Evolutionary conservation across 2,888 invertebrate species (phyloP).

Genomic region (Caprella mutica): DNA sequence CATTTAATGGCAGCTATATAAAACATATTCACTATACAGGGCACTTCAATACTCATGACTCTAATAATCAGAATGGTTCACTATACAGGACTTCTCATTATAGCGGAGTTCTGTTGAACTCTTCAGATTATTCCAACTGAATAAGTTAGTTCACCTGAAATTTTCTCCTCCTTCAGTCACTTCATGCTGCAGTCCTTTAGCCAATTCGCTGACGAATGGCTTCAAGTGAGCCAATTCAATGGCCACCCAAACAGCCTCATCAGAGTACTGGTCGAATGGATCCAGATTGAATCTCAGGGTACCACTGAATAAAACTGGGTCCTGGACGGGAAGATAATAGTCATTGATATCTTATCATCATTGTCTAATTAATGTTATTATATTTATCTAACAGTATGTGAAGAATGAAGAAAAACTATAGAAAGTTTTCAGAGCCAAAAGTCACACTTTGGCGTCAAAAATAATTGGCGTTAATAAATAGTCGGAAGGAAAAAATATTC

Average conservation of each 20-base stretch:
- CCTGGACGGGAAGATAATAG: conserved; percentile 54
- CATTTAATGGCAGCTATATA: too few species aligned
- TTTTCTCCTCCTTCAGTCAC: conserved; percentile 88
- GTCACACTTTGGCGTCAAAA: too few species aligned
- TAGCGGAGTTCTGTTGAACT: too few species aligned
- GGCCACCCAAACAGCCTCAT: conserved; percentile 75
- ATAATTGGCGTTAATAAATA: too few species aligned
- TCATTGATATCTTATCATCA: too few species aligned
- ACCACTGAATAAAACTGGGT: conserved; percentile 89
- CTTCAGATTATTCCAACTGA: too few species aligned
- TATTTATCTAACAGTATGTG: neutral
- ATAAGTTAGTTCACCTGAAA: conserved; percentile 36
- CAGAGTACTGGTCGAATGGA: conserved; percentile 65
- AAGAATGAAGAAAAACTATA: neutral
- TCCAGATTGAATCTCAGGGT: conserved; percentile 82
- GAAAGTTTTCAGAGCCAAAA: too few species aligned
- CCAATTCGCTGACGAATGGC: conserved; percentile 62
- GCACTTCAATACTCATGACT: too few species aligned
- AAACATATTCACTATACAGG: too few species aligned
- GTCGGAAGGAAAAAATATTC: too few species aligned
- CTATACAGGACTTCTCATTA: too few species aligned
- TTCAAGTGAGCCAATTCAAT: conserved; percentile 83
- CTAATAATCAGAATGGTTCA: too few species aligned
- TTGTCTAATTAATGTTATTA: neutral
- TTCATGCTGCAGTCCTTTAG: conserved; percentile 66